Percentiles rank a stretch among this genome's conserved stretches.
Conservation (phyloP, 1,140 invertebrate genomes). For the Delia radicum region DNA sequence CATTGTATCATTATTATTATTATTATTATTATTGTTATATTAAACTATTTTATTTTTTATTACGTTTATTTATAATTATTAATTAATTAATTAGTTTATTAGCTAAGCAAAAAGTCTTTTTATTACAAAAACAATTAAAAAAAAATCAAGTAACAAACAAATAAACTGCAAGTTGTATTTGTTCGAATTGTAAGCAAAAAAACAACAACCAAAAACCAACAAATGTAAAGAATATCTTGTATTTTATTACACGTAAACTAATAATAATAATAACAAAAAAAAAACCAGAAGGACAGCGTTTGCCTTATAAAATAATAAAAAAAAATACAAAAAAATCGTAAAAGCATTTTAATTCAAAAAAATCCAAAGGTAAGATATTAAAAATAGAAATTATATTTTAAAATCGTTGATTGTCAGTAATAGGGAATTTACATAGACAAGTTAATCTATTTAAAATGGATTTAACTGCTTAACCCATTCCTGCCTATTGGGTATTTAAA, state of each 20-base stretch:
- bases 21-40: neutral
- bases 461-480: too few relatives aligned
- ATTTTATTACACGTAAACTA: constrained; percentile 57
- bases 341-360: neutral
- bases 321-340: neutral
- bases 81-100: constrained; percentile 2
- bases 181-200: constrained; percentile 34
- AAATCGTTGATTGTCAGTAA: too few relatives aligned
- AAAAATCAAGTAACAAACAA: neutral
- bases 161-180: constrained; percentile 39
- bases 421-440: too few relatives aligned
- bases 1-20: neutral
- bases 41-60: constrained; percentile 3
- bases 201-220: constrained; percentile 39
- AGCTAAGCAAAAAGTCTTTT: constrained; percentile 4
- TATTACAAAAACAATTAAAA: neutral
- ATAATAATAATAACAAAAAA: constrained; percentile 33
- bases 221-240: constrained; percentile 51
- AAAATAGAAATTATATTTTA: too few relatives aligned
- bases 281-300: constrained; percentile 55
- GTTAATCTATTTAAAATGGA: too few relatives aligned
- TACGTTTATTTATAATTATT: neutral
- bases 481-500: too few relatives aligned
- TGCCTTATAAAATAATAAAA: constrained; percentile 42
- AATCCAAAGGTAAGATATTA: too few relatives aligned